A percentile compares a stretch with the other conserved stretches of the same genome.
Evolutionary conservation across 1,140 invertebrate species (phyloP).

Genomic region (Acarapis woodi): DNA sequence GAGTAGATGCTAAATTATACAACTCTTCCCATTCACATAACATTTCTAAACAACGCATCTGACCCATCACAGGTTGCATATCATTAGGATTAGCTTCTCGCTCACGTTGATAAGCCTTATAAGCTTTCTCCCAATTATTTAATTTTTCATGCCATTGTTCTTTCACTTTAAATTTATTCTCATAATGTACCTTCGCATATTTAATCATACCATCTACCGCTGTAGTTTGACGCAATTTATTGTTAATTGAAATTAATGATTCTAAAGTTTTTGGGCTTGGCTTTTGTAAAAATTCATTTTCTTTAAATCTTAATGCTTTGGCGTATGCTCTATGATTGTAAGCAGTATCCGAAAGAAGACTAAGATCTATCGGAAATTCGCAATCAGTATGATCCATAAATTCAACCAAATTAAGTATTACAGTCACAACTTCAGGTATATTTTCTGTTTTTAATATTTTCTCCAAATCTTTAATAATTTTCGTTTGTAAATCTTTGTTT

Average conservation of each 20-base stretch:
- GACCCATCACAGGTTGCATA: constrained; percentile 53
- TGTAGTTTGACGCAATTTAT: constrained; percentile 92
- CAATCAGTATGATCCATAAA: constrained; percentile 99
- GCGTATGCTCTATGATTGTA: constrained; percentile 45
- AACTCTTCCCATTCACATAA: constrained; percentile 81
- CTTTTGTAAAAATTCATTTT: constrained; percentile 59
- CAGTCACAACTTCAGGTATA: constrained; percentile 85
- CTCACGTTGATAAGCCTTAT: constrained; percentile 42
- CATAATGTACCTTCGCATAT: constrained; percentile 54
- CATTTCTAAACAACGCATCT: constrained; percentile 88
- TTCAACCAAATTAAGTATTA: constrained; percentile 84
- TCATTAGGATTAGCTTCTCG: constrained; percentile 24
- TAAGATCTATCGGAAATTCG: constrained; percentile 57
- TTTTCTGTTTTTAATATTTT: constrained; percentile 71
- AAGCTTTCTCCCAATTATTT: constrained; percentile 89
- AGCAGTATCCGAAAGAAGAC: constrained; percentile 30
- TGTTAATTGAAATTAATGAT: constrained; percentile 84
- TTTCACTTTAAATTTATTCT: constrained; percentile 32
- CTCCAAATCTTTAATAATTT: constrained; percentile 56
- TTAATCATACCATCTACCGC: constrained; percentile 72
- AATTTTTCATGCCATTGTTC: constrained; percentile 96
- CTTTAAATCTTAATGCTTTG: constrained; percentile 93
- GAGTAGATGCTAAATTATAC: constrained; percentile 38
- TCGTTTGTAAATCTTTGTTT: constrained; percentile 39
- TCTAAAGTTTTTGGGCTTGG: constrained; percentile 50